phyloP scores from a whole-genome alignment of 2,113 vertebrate species.

The Nesogale talazaci region DNA sequence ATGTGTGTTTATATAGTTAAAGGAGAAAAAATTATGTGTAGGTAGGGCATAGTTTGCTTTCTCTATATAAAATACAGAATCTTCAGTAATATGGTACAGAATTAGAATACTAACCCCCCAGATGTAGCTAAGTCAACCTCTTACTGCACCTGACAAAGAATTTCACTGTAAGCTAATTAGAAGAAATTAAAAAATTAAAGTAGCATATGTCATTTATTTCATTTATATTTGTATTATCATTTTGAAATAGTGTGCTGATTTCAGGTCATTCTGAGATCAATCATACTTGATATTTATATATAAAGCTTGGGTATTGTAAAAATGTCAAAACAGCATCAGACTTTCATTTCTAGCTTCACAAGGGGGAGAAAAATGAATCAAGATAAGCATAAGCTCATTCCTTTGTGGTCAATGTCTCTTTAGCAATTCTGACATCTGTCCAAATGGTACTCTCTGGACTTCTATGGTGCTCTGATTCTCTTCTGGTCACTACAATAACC shows the following conservation, averaged over 20 bases:
- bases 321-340: background rate
- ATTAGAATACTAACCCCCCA: too few species aligned
- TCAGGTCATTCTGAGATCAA: background rate
- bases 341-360: background rate
- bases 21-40: too few species aligned
- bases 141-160: background rate
- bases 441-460: too few species aligned
- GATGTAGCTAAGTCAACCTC: background rate
- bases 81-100: too few species aligned
- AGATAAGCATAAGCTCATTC: background rate
- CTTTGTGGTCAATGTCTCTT: too few species aligned
- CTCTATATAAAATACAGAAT: too few species aligned
- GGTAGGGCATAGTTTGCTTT: too few species aligned
- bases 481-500: too few species aligned
- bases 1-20: too few species aligned
- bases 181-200: slow-evolving; percentile 18
- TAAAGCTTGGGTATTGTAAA: background rate
- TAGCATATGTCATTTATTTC: background rate
- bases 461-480: too few species aligned
- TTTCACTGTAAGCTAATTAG: background rate
- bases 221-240: background rate
- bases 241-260: background rate
- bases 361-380: background rate
- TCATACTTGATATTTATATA: background rate
- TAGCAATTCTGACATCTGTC: too few species aligned